These are phyloP conservation scores for Tenodera sinensis DNA, from an alignment of 2,888 invertebrate species.

Conservation along the genomic window DNA sequence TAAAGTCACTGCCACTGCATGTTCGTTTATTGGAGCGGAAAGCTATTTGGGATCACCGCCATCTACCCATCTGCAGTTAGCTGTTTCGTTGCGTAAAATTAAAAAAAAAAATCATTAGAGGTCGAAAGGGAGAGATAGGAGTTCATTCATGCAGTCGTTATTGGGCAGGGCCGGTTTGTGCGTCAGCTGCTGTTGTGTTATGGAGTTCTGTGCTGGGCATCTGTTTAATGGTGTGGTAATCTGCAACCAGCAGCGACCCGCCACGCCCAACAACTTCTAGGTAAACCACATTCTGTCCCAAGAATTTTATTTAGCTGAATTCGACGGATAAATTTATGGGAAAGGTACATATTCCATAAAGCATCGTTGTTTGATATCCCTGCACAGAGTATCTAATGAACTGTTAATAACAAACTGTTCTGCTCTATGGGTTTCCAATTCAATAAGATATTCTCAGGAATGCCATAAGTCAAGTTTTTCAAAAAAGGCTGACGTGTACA, in stretches of 20 bases:
- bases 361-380: too few species aligned
- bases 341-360: background rate
- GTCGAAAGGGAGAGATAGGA: background rate
- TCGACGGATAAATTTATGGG: background rate
- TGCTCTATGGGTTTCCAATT: too few species aligned
- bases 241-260: background rate
- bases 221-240: background rate
- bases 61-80: background rate
- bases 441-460: too few species aligned
- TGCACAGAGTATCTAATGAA: too few species aligned
- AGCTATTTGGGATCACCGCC: background rate
- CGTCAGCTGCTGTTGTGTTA: background rate
- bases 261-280: background rate
- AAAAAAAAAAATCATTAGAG: background rate
- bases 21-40: background rate
- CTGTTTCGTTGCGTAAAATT: background rate
- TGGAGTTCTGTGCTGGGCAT: background rate
- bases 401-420: too few species aligned
- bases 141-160: background rate
- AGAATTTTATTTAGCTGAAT: background rate
- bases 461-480: too few species aligned
- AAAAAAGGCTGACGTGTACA: too few species aligned
- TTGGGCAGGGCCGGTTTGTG: background rate
- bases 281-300: background rate
- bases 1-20: background rate